phyloP scores from a whole-genome alignment of 2,888 invertebrate genomes.

The Galeruca laticollis region DNA sequence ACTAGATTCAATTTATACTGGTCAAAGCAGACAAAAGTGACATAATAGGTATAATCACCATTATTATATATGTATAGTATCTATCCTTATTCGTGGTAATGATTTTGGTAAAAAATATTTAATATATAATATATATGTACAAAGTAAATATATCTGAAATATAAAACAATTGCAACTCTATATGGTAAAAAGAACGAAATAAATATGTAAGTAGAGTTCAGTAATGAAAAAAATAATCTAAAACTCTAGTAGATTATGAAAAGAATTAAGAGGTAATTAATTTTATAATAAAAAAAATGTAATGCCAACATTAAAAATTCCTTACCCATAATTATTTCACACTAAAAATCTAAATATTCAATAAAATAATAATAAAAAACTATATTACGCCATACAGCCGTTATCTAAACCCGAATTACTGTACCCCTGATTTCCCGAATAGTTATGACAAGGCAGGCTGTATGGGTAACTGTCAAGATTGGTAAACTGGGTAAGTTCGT shows the following conservation, averaged over 20 bases:
- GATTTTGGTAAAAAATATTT: too few species aligned
- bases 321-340: background rate
- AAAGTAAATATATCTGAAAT: too few species aligned
- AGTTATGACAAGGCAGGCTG: slow-evolving; percentile 70
- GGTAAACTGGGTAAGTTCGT: slow-evolving; percentile 70
- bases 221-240: background rate
- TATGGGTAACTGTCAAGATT: slow-evolving; percentile 66
- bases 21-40: too few species aligned
- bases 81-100: too few species aligned
- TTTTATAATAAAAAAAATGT: background rate
- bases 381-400: slow-evolving; percentile 73
- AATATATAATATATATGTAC: too few species aligned
- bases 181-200: background rate
- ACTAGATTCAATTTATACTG: too few species aligned
- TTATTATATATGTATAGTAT: too few species aligned
- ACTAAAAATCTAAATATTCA: background rate
- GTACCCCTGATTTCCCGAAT: slow-evolving; percentile 70
- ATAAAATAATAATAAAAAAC: background rate
- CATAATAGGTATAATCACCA: too few species aligned
- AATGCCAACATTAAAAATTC: background rate
- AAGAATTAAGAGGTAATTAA: background rate
- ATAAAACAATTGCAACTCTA: background rate
- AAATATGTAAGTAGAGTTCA: background rate
- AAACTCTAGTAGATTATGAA: background rate
- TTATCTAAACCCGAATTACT: slow-evolving; percentile 71